A percentile compares a stretch with the other conserved stretches of the same genome.
phyloP scores from a whole-genome alignment of 2,888 invertebrate genomes.

The Iphiclides podalirius region DNA sequence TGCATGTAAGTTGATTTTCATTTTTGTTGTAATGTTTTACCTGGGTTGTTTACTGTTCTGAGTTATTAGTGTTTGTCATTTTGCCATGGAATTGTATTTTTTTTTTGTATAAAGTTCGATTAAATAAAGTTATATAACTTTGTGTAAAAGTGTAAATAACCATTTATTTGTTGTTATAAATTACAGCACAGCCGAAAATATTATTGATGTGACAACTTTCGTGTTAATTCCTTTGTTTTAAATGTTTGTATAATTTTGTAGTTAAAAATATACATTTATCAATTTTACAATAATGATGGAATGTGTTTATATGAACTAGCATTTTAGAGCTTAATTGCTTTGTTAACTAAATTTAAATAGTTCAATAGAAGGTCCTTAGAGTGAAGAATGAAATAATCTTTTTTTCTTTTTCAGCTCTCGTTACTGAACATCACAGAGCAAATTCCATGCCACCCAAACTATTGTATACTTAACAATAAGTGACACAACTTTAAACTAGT shows the following conservation, averaged over 20 bases:
- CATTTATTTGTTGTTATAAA: too few relatives aligned
- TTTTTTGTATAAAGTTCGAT: not conserved
- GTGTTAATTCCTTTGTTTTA: too few relatives aligned
- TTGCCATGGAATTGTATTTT: constrained; percentile 10
- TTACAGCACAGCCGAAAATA: too few relatives aligned
- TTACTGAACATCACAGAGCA: constrained; percentile 52
- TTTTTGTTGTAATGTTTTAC: constrained; percentile 22
- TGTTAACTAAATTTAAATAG: too few relatives aligned
- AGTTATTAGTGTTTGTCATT: constrained; percentile 4
- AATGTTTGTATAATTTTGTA: too few relatives aligned
- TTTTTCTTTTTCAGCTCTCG: constrained; percentile 57
- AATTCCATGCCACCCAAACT: constrained; percentile 55
- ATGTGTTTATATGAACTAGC: too few relatives aligned
- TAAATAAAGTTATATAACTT: constrained; percentile 18
- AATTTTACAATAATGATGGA: too few relatives aligned
- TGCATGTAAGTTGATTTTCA: constrained; percentile 59
- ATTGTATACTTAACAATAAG: constrained; percentile 24
- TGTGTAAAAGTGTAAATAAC: not conserved
- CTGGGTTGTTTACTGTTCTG: constrained; percentile 8
- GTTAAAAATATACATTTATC: too few relatives aligned
- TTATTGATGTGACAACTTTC: too few relatives aligned
- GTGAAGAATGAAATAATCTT: too few relatives aligned
- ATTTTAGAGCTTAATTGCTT: too few relatives aligned
- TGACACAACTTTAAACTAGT: constrained; percentile 32
- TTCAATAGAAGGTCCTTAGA: too few relatives aligned